Base-by-base conservation (phyloP, 1,140 invertebrate species). In the Cotesia chilonis region DNA sequence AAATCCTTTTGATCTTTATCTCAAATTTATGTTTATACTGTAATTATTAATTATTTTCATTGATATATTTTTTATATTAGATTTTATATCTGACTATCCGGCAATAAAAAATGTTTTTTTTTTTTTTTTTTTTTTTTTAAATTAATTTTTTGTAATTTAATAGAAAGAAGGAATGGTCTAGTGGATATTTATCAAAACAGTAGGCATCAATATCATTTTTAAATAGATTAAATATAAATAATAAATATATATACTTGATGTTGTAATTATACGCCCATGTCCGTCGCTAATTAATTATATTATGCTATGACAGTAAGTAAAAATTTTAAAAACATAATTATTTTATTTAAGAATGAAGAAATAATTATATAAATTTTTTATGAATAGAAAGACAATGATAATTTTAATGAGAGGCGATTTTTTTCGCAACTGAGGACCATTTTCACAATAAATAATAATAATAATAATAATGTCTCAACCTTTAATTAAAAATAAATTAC, bases 351-450 rank as follows among this genome's bases (percentile, higher is more conserved):
- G 41, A 55, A n/a, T 55, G 14, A 55, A 55, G 5, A 17, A 55
- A 1, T 12, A 17, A 55, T 55, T 55, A 55, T 55, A n/a, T 17
- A 55, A 55, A n/a, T 55, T 52, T 36, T 41, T 20, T 17, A 70
- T 10, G n/a, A 69, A 72, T 28, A 28, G 20, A 28, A 28, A 67
- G 12, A 61, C 4, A 60, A 38, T 54, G 54, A 38, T 75, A 9
- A n/a, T 63, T 60, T 71, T 54, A 28, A 41, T 55, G 72, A 5
- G 68, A 59, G 37, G 35, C 70, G 52, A 73, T 74, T 77, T 68
- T 28, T 81, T 80, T 79, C 72, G 67, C 20, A 55, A 55, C 52
- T 14, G 52, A 55, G 52, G 52, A 55, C 52, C 52, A 55, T 55
- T 12, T 55, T 55, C 52, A 55, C 52, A 41, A 41, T 41, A 41